These are phyloP conservation scores for Pangasius sanitwongsei DNA, from an alignment of 2,797 vertebrate species.

Conservation along the genomic window DNA sequence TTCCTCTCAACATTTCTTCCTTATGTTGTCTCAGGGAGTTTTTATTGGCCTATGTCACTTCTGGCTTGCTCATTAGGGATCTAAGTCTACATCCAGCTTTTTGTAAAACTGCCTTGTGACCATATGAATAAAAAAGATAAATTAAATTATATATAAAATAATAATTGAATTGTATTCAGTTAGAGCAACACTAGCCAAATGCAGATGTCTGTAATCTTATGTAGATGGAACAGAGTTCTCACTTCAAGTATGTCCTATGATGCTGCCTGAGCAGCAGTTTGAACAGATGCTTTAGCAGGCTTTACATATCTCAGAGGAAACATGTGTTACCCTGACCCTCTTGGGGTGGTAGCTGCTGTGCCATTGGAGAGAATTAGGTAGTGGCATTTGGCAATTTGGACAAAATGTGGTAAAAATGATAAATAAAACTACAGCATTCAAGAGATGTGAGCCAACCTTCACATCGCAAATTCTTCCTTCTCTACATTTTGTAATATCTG, in stretches of 20 bases:
- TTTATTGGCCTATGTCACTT: not conserved
- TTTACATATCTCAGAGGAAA: slow-evolving; percentile 1
- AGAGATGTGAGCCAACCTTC: not conserved
- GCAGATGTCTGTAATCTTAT: not conserved
- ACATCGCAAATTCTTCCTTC: not conserved
- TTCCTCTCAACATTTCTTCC: not conserved
- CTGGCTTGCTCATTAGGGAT: not conserved
- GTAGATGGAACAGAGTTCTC: not conserved
- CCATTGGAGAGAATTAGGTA: not conserved
- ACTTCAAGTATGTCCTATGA: not conserved
- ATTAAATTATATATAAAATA: too few species aligned
- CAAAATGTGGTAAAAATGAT: not conserved
- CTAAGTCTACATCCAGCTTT: not conserved
- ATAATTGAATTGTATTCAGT: not conserved
- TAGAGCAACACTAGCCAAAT: not conserved
- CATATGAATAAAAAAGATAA: not conserved
- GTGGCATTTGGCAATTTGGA: not conserved
- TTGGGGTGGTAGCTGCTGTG: not conserved
- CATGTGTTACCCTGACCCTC: not conserved
- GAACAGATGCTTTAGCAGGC: slow-evolving; percentile 1
- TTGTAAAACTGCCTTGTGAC: not conserved
- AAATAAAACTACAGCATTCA: not conserved
- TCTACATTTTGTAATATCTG: not conserved
- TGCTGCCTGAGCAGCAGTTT: not conserved
- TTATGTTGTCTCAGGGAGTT: not conserved